A percentile compares a stretch with the other conserved stretches of the same genome.
phyloP scores from a whole-genome alignment of 2,113 vertebrate genomes.

The Murina feae region DNA sequence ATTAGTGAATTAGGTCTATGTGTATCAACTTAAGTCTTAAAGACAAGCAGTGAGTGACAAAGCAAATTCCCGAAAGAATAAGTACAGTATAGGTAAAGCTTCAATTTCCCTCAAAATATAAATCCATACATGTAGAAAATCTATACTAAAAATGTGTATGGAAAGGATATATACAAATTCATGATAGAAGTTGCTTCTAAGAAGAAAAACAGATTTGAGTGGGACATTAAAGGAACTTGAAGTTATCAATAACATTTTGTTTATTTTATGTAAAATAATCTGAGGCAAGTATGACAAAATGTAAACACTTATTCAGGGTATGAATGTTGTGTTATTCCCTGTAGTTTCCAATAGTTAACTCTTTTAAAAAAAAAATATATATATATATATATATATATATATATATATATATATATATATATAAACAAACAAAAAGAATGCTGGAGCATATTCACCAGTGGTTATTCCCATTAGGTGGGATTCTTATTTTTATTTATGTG shows the following conservation, averaged over 20 bases:
- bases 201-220: background rate
- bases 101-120: background rate
- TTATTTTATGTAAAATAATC: conserved; percentile 28
- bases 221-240: background rate
- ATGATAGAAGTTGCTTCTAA: background rate
- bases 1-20: background rate
- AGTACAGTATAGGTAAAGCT: background rate
- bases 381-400: background rate
- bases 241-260: background rate
- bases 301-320: background rate
- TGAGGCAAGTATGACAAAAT: background rate
- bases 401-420: background rate
- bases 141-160: background rate
- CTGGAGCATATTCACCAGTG: background rate
- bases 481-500: background rate
- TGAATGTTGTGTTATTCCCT: background rate
- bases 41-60: background rate
- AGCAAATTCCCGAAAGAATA: background rate
- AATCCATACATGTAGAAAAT: background rate
- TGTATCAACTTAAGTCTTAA: background rate
- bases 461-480: background rate
- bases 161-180: background rate
- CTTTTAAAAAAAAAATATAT: background rate
- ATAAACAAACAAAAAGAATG: background rate
- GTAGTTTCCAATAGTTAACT: background rate